Evolutionary conservation across 2,797 vertebrate species (phyloP).

Genomic region (Rhabdophis nuchalis): DNA sequence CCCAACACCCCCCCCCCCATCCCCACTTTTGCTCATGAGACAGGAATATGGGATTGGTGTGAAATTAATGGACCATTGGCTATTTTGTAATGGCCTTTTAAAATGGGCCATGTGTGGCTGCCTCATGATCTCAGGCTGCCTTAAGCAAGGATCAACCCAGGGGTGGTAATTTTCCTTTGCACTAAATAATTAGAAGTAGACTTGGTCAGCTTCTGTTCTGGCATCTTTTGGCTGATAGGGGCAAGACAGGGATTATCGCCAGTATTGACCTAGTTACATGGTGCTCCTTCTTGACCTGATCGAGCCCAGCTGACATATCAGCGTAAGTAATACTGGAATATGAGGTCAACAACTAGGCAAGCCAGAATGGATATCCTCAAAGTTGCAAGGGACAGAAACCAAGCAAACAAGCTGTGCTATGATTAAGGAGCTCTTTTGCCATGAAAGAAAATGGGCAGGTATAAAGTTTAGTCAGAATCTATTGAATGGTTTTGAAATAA

Average conservation of each 20-base stretch:
- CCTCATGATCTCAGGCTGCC: background rate
- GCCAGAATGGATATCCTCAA: background rate
- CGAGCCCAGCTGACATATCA: background rate
- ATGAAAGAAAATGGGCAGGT: background rate
- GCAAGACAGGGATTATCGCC: conserved; percentile 10
- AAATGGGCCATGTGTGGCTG: background rate
- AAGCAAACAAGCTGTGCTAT: background rate
- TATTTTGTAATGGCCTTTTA: background rate
- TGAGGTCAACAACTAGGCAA: background rate
- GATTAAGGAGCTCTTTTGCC: background rate
- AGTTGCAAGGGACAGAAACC: background rate
- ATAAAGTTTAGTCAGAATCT: background rate
- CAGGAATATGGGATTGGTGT: background rate
- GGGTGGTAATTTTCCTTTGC: background rate
- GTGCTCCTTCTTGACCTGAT: background rate
- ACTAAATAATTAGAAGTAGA: background rate
- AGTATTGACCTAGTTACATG: conserved; percentile 10
- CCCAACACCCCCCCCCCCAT: background rate
- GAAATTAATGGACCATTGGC: background rate
- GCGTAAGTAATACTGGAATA: background rate
- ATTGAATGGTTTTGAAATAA: background rate
- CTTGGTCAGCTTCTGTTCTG: background rate
- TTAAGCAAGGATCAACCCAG: background rate
- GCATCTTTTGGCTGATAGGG: background rate
- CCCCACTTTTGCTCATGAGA: background rate